Evolutionary conservation across 92 coral and sea anemone genomes (phyloP).

Genomic region (Epizoanthus fatuus): DNA sequence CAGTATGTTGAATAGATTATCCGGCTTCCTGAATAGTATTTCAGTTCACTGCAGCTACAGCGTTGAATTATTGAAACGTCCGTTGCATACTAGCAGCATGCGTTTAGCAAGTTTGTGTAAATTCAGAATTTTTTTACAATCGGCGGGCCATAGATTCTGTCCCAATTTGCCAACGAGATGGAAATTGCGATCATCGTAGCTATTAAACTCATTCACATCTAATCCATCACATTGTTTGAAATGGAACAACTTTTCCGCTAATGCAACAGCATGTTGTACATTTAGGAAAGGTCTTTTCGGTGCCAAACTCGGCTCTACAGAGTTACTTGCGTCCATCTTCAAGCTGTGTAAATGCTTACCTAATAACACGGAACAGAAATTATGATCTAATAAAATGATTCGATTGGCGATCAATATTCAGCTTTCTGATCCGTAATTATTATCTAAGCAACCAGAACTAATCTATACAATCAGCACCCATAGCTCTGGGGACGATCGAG

Average conservation of each 20-base stretch:
- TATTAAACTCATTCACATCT: constrained; percentile 67
- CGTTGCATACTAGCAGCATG: background rate
- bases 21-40: too few species aligned
- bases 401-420: too few species aligned
- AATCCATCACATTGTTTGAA: constrained; percentile 38
- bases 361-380: background rate
- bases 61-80: too few species aligned
- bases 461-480: too few species aligned
- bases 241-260: constrained; percentile 73
- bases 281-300: constrained; percentile 64
- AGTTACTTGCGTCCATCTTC: constrained; percentile 1
- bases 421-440: too few species aligned
- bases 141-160: background rate
- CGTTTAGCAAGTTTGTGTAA: background rate
- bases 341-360: background rate
- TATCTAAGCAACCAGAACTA: too few species aligned
- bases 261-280: constrained; percentile 46
- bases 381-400: too few species aligned
- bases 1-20: too few species aligned
- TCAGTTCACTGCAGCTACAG: too few species aligned
- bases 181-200: constrained; percentile 87
- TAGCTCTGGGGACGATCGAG: too few species aligned
- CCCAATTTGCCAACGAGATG: constrained; percentile 61
- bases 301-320: background rate
- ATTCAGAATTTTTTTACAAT: too few species aligned